Evolutionary conservation across 2,797 vertebrate genomes (phyloP).

Genomic region (Chrosomus eos): DNA sequence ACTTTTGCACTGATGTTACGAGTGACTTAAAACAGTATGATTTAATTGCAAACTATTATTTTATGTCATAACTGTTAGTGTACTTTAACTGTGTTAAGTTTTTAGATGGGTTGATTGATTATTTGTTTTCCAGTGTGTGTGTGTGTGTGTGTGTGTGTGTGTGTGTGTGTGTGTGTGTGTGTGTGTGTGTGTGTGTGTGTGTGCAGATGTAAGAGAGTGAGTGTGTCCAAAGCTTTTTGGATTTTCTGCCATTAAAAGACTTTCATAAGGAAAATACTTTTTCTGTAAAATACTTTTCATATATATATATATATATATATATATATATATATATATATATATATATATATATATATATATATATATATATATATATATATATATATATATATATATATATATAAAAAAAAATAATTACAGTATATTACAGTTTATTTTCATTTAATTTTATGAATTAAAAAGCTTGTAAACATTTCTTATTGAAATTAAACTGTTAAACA

Average conservation of each 20-base stretch:
- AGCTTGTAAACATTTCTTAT: background rate
- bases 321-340: no score
- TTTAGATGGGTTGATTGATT: background rate
- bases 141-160: background rate
- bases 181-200: no score
- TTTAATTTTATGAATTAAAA: background rate
- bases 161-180: background rate
- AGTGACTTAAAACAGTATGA: background rate
- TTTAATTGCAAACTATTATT: background rate
- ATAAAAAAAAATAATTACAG: no score
- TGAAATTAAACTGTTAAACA: background rate
- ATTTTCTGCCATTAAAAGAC: background rate
- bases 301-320: no score
- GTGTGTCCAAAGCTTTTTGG: background rate
- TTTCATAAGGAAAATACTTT: background rate
- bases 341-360: no score
- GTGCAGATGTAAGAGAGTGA: background rate
- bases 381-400: no score
- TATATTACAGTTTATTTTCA: no score
- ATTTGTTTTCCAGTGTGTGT: background rate
- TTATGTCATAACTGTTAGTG: background rate
- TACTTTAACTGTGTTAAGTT: background rate
- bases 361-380: no score
- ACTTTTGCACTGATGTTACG: background rate
- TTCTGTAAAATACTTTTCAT: no score